Percentiles rank a stretch among this genome's conserved stretches.
phyloP scores from a whole-genome alignment of 2,888 invertebrate genomes.

The Phanerotoma sp. region DNA sequence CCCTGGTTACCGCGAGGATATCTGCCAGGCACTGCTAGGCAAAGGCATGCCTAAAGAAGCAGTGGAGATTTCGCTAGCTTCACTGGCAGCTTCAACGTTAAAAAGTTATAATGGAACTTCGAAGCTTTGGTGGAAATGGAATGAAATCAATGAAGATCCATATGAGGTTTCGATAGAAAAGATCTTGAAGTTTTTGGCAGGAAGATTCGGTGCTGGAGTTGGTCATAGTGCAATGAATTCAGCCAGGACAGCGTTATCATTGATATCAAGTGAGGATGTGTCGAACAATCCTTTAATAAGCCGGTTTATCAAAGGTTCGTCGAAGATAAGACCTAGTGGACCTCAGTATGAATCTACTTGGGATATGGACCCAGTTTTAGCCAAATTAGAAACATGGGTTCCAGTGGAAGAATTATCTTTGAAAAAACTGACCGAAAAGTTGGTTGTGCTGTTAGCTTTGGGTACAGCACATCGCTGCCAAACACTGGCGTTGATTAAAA shows the following conservation, averaged over 20 bases:
- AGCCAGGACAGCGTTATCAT: slow-evolving; percentile 9
- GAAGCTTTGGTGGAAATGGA: slow-evolving; percentile 34
- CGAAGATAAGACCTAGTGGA: slow-evolving; percentile 5
- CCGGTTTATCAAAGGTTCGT: slow-evolving; percentile 16
- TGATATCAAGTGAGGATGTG: slow-evolving; percentile 11
- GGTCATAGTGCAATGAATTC: slow-evolving; percentile 8
- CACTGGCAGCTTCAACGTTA: slow-evolving; percentile 26
- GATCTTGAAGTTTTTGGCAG: slow-evolving; percentile 1
- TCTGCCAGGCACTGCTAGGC: slow-evolving; percentile 31
- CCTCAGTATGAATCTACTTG: slow-evolving; percentile 16
- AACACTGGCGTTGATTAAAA: slow-evolving; percentile 20
- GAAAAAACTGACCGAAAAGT: slow-evolving; percentile 15
- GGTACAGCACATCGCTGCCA: slow-evolving; percentile 25
- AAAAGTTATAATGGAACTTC: slow-evolving; percentile 25
- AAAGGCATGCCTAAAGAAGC: slow-evolving; percentile 28
- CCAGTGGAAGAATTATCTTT: slow-evolving; percentile 5
- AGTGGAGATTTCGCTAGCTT: slow-evolving; percentile 26
- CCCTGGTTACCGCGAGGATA: slow-evolving; percentile 30
- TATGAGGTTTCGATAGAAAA: slow-evolving; percentile 1
- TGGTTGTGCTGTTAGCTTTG: slow-evolving; percentile 16
- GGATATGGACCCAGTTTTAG: slow-evolving; percentile 10
- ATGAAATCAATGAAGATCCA: neutral
- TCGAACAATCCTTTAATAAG: slow-evolving; percentile 5
- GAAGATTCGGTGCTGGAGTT: slow-evolving; percentile 1
- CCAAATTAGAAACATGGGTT: neutral